Evolutionary conservation across 37 sponge, comb jelly and placozoan species (phyloP), one percentile per base, ranked within the genome.

Genomic region (Cladorhizidae sp.): DNA sequence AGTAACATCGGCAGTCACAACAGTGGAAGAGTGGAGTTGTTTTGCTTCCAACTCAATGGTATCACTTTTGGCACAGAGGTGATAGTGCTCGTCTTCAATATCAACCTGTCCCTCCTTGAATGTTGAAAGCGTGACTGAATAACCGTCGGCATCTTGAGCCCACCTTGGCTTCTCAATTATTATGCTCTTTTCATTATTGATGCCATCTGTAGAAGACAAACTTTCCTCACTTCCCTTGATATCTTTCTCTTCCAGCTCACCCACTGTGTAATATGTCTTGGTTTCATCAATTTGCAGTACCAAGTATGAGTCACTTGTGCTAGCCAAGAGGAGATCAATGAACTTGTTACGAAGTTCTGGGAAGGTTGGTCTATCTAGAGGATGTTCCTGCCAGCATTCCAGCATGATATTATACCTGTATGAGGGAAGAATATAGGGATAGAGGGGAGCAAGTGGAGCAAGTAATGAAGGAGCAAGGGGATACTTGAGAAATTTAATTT

Each of bases 321-420:
- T 31, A 14, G 74, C 58, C 29, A 50, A 38, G 22, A n/a, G n/a
- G n/a, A 86, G 57, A 31, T 65, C 42, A 45, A 52, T 50, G 52
- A 88, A 88, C 61, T 76, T 70, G 56, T 35, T 57, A 0, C 73
- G 73, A 1, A 88, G 67, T n/a, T 73, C 58, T 0, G 79, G 36
- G 74, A 88, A 88, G 42, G 73, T 35, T 11, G 79, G 90, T 50
- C 85, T 51, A 29, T 76, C 76, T 12, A n/a, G 38, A 0, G 80
- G 80, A 7, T 80, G 35, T 26, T 68, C 90, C 22, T 74, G 33
- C 89, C 89, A 88, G 59, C 89, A 88, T 40, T 73, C 67, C 51
- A 87, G 70, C 89, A 88, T 88, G 26, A 88, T 59, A 6, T 83
- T 55, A 51, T 88, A 88, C 72, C 89, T 88, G 68, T 50, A 63